phyloP scores from a whole-genome alignment of 1,140 invertebrate species.

The Neelides sp. region DNA sequence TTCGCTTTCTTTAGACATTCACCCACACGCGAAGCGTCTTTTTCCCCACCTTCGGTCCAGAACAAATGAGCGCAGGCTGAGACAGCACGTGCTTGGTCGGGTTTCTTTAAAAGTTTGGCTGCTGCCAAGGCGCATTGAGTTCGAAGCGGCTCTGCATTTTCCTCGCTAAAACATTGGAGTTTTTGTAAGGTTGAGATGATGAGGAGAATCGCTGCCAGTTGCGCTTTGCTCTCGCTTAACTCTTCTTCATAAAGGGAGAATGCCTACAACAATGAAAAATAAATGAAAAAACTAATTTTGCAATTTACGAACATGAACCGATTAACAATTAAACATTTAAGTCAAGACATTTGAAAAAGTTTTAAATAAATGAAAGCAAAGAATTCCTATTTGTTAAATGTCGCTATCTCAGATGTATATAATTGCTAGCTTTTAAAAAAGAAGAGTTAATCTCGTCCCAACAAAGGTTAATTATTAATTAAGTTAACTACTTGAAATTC shows the following conservation, averaged over 20 bases:
- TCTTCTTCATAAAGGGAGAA: slow-evolving; percentile 98
- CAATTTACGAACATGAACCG: not conserved
- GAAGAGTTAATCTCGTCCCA: slow-evolving; percentile 8
- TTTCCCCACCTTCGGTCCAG: slow-evolving; percentile 78
- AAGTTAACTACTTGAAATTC: slow-evolving; percentile 9
- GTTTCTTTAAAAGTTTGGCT: slow-evolving; percentile 91
- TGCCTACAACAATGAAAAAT: slow-evolving; percentile 43
- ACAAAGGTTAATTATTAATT: not conserved
- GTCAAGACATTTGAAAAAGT: not conserved
- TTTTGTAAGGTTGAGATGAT: slow-evolving; percentile 93
- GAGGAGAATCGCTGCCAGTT: slow-evolving; percentile 85
- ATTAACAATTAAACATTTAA: slow-evolving; percentile 1
- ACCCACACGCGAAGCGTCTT: slow-evolving; percentile 76
- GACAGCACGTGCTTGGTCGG: slow-evolving; percentile 88
- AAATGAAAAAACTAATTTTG: not conserved
- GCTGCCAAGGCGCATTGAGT: slow-evolving; percentile 89
- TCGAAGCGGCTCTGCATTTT: slow-evolving; percentile 91
- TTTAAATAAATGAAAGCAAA: slow-evolving; percentile 9
- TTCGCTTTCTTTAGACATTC: slow-evolving; percentile 94
- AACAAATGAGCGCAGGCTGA: slow-evolving; percentile 86
- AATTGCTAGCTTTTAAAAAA: too few relatives aligned
- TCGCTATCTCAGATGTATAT: too few relatives aligned
- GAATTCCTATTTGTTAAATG: too few relatives aligned
- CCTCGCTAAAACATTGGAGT: slow-evolving; percentile 83
- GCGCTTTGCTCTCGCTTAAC: slow-evolving; percentile 93